Evolutionary conservation across 2,797 vertebrate genomes (phyloP), one percentile per base, ranked within the genome.

Genomic region (Caiman crocodilus): DNA sequence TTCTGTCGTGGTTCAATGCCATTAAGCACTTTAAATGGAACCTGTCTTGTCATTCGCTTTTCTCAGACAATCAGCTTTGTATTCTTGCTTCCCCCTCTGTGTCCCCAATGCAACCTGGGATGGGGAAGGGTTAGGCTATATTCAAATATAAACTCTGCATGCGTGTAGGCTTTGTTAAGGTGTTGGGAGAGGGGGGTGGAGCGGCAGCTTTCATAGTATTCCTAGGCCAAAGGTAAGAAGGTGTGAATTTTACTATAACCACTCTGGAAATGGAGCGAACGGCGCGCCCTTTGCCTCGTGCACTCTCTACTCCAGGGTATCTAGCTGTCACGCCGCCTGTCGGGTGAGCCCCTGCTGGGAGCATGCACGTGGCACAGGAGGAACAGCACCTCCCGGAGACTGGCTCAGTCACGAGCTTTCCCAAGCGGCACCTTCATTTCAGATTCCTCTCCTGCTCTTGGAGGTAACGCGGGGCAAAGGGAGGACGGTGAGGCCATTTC

Each of bases 11-110:
- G 50, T 84, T 35, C 83, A 91, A 92, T 90, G 78, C 85, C 85
- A 16, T 73, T 86, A 97, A 95, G 97, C 96, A 97, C 97, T 97
- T 98, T 97, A 96, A 94, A 90, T 69, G 12, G 84, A 96, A n/a
- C 55, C 94, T 81, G 65, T 91, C 30, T 92, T 88, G 26, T 50
- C 85, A 7, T 76, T 69, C 79, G 77, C 93, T 95, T 93, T 83
- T 64, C 61, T 84, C 58, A 95, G 96, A 97, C 97, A 96, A 95
- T 97, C 97, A 94, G 14, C 74, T 85, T 15, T 87, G 75, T 61
- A 35, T 69, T 30, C 30, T 87, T 77, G 50, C 58, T 87, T 65
- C 30, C 82, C 30, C 2, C 25, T 85, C 63, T 74, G 50, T 79
- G 83, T 81, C 91, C 88, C 85, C 84, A 79, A 57, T 35, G 78